Conservation (phyloP, 1,140 invertebrate species). For the Venustaconcha ellipsiformis region DNA sequence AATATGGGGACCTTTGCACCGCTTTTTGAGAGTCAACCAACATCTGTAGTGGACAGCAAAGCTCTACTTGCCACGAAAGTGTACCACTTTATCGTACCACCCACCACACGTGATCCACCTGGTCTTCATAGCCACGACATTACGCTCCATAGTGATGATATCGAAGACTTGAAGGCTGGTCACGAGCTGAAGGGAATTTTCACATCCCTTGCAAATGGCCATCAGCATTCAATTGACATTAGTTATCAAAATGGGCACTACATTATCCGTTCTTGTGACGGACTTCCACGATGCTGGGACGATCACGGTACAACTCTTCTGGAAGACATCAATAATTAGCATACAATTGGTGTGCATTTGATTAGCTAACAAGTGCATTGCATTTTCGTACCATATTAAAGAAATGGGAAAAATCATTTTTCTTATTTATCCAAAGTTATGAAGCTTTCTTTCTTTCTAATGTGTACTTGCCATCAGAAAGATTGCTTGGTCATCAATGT, state of each 20-base stretch:
- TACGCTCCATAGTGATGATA: slow-evolving; percentile 13
- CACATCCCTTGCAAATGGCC: slow-evolving; percentile 8
- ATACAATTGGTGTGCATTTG: too few relatives aligned
- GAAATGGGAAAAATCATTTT: too few relatives aligned
- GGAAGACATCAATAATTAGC: too few relatives aligned
- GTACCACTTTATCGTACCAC: slow-evolving; percentile 15
- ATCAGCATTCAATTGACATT: slow-evolving; percentile 29
- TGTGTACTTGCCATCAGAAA: too few relatives aligned
- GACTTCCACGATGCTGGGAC: slow-evolving; percentile 26
- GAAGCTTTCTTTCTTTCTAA: too few relatives aligned
- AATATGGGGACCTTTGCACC: slow-evolving; percentile 31
- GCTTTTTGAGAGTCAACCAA: slow-evolving; percentile 33
- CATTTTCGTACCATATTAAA: too few relatives aligned
- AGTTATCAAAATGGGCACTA: slow-evolving; percentile 8
- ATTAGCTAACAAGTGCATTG: too few relatives aligned
- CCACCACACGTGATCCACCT: slow-evolving; percentile 27
- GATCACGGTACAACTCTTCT: slow-evolving; percentile 8
- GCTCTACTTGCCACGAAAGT: not conserved
- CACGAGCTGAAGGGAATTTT: slow-evolving; percentile 12
- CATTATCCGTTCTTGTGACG: slow-evolving; percentile 23
- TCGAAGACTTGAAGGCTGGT: slow-evolving; percentile 27
- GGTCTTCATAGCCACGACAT: slow-evolving; percentile 23
- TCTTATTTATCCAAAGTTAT: too few relatives aligned
- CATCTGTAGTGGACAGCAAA: slow-evolving; percentile 9
- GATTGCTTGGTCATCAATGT: too few relatives aligned